Evolutionary conservation across 2,888 invertebrate genomes (phyloP).

Genomic region (Ceramica pisi): DNA sequence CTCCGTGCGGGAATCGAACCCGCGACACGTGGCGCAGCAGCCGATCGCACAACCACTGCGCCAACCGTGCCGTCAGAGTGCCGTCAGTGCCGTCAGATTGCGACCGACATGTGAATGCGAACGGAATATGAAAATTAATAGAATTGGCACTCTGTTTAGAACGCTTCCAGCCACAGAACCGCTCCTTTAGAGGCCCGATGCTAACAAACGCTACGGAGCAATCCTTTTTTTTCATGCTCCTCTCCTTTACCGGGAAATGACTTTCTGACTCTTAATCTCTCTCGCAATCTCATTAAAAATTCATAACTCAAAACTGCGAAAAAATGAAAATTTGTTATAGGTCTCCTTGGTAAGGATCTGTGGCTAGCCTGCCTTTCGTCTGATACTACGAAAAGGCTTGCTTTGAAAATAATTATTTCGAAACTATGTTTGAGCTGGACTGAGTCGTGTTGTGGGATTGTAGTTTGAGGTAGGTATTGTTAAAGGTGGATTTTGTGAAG

Average conservation of each 20-base stretch:
- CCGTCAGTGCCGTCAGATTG: too few species aligned
- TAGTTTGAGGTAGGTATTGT: not conserved
- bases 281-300: constrained; percentile 92
- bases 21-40: too few species aligned
- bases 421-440: constrained; percentile 13
- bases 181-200: constrained; percentile 74
- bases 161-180: constrained; percentile 14
- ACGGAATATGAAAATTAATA: too few species aligned
- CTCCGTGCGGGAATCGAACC: too few species aligned
- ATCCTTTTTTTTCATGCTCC: constrained; percentile 85
- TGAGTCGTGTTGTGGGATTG: not conserved
- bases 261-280: constrained; percentile 91
- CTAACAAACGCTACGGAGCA: constrained; percentile 85
- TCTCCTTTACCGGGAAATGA: constrained; percentile 90
- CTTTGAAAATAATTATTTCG: constrained; percentile 47
- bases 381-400: constrained; percentile 39
- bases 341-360: constrained; percentile 60
- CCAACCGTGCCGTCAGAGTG: too few species aligned
- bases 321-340: constrained; percentile 88
- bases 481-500: not conserved
- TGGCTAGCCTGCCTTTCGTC: constrained; percentile 37
- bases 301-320: constrained; percentile 91
- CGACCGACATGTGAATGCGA: too few species aligned
- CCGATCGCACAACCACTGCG: too few species aligned
- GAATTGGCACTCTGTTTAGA: too few species aligned